Evolutionary conservation across 1,140 invertebrate genomes (phyloP), one percentile per base, ranked within the genome.

Genomic region (Caenorhabditis tropicalis): DNA sequence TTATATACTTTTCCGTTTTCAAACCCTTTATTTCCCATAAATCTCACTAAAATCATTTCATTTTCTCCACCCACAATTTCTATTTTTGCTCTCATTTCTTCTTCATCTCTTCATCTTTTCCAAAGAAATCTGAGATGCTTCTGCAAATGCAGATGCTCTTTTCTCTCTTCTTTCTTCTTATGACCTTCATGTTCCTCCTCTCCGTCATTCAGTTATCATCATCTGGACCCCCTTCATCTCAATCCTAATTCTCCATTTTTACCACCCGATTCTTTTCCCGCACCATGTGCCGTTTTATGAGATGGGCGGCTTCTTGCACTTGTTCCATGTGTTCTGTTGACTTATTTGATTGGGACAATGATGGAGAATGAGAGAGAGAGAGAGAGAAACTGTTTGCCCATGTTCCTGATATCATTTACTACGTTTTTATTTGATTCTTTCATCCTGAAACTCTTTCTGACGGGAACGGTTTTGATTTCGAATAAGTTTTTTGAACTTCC

Each of bases 341-440:
- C 65, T 24, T 74, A 43, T 56, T 56, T 56, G 53, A 56, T 56
- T 56, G 53, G 19, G 19, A 56, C n/a, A n/a, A n/a, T n/a, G n/a
- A n/a, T n/a, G n/a, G n/a, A n/a, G n/a, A n/a, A n/a, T n/a, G n/a
- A n/a, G n/a, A n/a, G n/a, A n/a, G n/a, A n/a, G n/a, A n/a, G n/a
- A n/a, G n/a, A n/a, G n/a, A 56, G 7, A 24, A 56, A 56, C 53
- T 56, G 24, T 56, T 56, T 56, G 53, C 24, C 29, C 53, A n/a
- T 12, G 53, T 56, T 56, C 53, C 53, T 51, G 53, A 56, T 43
- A 31, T 74, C 65, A 74, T 74, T 74, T 74, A 56, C 53, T 56
- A 43, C 21, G 53, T 56, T 56, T 24, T 36, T 29, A 7, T 58
- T 1, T 36, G 1, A 36, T 65, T n/a, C 36, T 65, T 24, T 65